A percentile compares a stretch with the other conserved stretches of the same genome.
phyloP scores from a whole-genome alignment of 2,888 invertebrate species.

The Epinotia bilunana region DNA sequence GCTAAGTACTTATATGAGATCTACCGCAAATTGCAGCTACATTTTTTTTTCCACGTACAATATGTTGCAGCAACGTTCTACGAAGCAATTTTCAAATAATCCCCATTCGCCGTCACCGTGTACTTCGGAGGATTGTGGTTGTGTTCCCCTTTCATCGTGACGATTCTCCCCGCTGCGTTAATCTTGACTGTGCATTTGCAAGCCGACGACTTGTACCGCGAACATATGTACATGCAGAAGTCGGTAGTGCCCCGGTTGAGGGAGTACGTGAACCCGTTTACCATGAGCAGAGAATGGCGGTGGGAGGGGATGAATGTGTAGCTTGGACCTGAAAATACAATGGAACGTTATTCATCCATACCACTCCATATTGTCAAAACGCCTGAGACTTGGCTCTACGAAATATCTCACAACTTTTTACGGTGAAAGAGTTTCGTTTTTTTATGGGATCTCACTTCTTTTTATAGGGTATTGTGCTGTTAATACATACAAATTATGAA shows the following conservation, averaged over 20 bases:
- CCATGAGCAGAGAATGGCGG: constrained; percentile 33
- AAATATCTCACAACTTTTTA: too few species aligned
- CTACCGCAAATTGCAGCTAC: background rate
- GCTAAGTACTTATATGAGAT: background rate
- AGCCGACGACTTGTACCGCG: constrained; percentile 25
- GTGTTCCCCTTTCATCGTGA: constrained; percentile 20
- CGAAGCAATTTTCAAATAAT: constrained; percentile 47
- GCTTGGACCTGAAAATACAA: constrained; percentile 10
- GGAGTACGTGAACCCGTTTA: constrained; percentile 36
- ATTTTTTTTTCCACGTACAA: too few species aligned
- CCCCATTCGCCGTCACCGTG: constrained; percentile 18
- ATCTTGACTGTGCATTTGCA: constrained; percentile 32
- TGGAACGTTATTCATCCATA: background rate
- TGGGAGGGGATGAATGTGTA: constrained; percentile 36
- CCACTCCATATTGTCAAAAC: background rate
- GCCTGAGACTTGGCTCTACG: too few species aligned
- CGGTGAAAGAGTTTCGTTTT: too few species aligned
- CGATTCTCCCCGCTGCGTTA: constrained; percentile 9
- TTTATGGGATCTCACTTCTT: too few species aligned
- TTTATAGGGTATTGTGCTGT: too few species aligned
- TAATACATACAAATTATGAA: too few species aligned
- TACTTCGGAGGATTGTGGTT: constrained; percentile 34
- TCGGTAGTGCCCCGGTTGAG: constrained; percentile 9
- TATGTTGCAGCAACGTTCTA: background rate
- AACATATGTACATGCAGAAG: constrained; percentile 29